Conservation (phyloP, 2,888 invertebrate species). For the Norana najaformis region DNA sequence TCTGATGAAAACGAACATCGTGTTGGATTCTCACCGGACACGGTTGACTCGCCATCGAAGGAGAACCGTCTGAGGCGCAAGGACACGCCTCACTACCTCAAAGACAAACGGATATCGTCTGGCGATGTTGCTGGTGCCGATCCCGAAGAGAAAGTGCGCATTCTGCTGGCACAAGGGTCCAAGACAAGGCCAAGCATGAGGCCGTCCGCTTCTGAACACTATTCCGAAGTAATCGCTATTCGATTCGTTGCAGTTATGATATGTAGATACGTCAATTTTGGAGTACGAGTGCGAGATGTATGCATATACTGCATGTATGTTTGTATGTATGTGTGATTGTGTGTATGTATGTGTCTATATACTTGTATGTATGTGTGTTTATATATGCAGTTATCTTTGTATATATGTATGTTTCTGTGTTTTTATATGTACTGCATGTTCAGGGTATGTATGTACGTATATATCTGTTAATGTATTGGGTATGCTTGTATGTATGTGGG, state of each 20-base stretch:
- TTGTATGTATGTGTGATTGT: no score
- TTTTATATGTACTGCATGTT: no score
- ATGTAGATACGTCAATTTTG: no score
- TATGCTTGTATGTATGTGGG: no score
- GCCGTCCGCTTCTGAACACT: background rate
- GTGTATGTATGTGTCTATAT: no score
- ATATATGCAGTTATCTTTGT: no score
- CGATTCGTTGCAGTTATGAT: background rate
- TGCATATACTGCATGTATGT: no score
- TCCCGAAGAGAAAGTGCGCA: slow-evolving; percentile 57
- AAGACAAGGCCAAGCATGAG: background rate
- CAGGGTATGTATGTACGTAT: no score
- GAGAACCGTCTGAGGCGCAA: slow-evolving; percentile 74
- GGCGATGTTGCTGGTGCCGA: slow-evolving; percentile 51
- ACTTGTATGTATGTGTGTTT: no score
- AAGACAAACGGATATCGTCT: slow-evolving; percentile 74
- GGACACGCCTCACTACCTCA: slow-evolving; percentile 98
- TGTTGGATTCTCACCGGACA: slow-evolving; percentile 57
- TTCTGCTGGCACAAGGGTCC: slow-evolving; percentile 41
- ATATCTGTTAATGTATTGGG: no score
- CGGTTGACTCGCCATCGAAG: slow-evolving; percentile 48
- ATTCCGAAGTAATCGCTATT: background rate
- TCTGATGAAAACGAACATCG: slow-evolving; percentile 43
- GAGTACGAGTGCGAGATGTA: no score
- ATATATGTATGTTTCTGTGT: no score